These are phyloP conservation scores for Bothrops jararaca DNA, from an alignment of 2,113 vertebrate genomes.

Conservation along the genomic window DNA sequence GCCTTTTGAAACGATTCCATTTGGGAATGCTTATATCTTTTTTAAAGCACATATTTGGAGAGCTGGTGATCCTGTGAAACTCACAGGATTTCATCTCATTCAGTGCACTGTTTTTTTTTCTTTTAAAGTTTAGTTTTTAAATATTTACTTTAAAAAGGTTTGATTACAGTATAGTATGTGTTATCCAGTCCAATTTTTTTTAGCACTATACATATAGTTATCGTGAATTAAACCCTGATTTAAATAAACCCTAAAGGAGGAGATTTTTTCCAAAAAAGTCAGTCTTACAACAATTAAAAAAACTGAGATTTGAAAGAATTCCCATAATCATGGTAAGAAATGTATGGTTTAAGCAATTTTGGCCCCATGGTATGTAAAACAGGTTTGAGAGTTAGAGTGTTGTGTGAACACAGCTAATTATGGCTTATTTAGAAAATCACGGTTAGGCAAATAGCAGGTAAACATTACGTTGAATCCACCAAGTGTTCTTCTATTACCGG, in stretches of 20 bases:
- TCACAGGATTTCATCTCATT: not conserved
- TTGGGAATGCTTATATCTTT: not conserved
- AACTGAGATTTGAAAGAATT: not conserved
- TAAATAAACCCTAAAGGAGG: not conserved
- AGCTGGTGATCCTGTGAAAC: not conserved
- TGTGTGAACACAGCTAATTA: not conserved
- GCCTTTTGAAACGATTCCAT: not conserved
- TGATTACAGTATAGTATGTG: not conserved
- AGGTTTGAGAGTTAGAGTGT: not conserved
- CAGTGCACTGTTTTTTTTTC: not conserved
- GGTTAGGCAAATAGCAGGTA: not conserved
- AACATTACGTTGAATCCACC: not conserved
- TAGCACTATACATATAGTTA: not conserved
- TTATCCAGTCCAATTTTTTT: not conserved
- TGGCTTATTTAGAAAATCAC: not conserved
- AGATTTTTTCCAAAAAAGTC: not conserved
- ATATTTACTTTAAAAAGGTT: not conserved
- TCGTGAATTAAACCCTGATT: not conserved
- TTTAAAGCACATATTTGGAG: not conserved
- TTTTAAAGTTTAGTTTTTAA: not conserved
- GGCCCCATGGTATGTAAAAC: not conserved
- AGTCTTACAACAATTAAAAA: not conserved
- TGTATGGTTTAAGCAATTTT: not conserved
- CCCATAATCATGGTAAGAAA: not conserved
- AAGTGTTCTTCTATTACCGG: not conserved